Percentiles rank a stretch among this genome's conserved stretches.
These are phyloP conservation scores for Cheiracanthium punctorium DNA, from an alignment of 2,888 invertebrate genomes.

Conservation along the genomic window DNA sequence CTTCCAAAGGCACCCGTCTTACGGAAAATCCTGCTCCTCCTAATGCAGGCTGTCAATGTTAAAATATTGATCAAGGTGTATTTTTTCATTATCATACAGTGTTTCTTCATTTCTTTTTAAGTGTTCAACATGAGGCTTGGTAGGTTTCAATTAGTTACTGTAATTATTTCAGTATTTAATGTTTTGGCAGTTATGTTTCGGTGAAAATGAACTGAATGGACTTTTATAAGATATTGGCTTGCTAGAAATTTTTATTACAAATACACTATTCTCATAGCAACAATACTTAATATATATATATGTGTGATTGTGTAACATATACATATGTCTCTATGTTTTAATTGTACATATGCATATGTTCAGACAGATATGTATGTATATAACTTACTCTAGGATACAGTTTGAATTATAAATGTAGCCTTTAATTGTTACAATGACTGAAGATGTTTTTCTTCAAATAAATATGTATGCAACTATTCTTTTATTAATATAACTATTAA, in stretches of 20 bases:
- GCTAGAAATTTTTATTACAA: neutral
- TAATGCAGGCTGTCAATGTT: slow-evolving; percentile 77
- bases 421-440: no score
- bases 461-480: no score
- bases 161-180: neutral
- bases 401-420: no score
- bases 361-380: neutral
- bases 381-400: no score
- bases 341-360: neutral
- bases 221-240: slow-evolving; percentile 5
- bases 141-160: slow-evolving; percentile 33
- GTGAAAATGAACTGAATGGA: neutral
- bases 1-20: slow-evolving; percentile 83
- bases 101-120: slow-evolving; percentile 47
- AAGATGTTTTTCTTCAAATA: no score
- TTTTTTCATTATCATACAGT: slow-evolving; percentile 60
- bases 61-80: slow-evolving; percentile 68
- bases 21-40: slow-evolving; percentile 89
- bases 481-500: no score
- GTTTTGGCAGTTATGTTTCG: neutral
- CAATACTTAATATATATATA: neutral
- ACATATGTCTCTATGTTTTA: neutral
- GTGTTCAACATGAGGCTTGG: slow-evolving; percentile 55
- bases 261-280: neutral
- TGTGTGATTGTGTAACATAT: neutral